Percentiles rank a stretch among this genome's conserved stretches.
These are phyloP conservation scores for Mus caroli DNA, from an alignment of 2,797 vertebrate genomes.

Conservation along the genomic window DNA sequence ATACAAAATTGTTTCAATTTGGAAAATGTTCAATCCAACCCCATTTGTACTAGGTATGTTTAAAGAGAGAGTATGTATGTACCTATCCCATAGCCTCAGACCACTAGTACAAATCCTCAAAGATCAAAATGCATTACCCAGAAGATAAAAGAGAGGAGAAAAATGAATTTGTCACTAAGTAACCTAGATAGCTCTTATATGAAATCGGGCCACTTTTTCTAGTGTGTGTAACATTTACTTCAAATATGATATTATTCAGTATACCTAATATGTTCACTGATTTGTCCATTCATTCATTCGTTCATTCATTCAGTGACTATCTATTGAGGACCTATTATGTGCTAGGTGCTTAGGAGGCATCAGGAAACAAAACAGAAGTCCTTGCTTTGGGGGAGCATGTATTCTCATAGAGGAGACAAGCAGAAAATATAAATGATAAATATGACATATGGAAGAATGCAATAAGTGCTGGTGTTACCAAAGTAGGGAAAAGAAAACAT, in stretches of 20 bases:
- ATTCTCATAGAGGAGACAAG: background rate
- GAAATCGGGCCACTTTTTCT: background rate
- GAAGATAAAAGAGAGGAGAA: constrained; percentile 29
- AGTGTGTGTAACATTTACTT: constrained; percentile 8
- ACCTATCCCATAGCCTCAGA: background rate
- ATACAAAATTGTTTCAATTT: background rate
- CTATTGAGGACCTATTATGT: background rate
- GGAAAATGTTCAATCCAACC: background rate
- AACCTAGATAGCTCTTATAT: background rate
- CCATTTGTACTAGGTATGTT: background rate
- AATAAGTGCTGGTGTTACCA: background rate
- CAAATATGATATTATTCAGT: background rate
- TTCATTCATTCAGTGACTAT: background rate
- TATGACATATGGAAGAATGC: background rate
- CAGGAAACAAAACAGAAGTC: background rate
- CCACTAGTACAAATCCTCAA: background rate
- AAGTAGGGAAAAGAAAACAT: background rate
- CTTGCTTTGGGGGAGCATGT: background rate
- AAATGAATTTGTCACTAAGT: constrained; percentile 36
- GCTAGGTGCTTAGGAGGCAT: background rate
- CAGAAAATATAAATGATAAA: background rate
- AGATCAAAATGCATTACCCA: background rate
- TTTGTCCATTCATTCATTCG: background rate
- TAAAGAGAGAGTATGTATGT: background rate
- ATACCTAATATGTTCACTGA: background rate